Evolutionary conservation across 30 jellyfish, hydroid and myxozoan genomes (phyloP).

Genomic region (Clytia hemisphaerica): DNA sequence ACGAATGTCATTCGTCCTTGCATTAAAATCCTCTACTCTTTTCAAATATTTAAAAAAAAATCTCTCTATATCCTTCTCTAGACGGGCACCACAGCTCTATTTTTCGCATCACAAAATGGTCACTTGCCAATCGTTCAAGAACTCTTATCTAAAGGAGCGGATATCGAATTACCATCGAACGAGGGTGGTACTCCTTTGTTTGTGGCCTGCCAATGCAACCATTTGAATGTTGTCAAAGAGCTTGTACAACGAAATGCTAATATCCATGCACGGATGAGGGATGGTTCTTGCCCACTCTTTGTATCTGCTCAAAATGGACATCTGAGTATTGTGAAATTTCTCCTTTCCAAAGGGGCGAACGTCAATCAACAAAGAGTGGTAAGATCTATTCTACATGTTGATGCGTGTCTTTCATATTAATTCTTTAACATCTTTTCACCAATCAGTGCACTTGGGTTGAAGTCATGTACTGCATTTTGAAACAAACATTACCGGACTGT

Average conservation of each 20-base stretch:
- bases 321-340: constrained; percentile 62
- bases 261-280: constrained; percentile 87
- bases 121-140: constrained; percentile 70
- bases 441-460: too few relatives aligned
- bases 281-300: constrained; percentile 81
- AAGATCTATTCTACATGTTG: constrained; percentile 1
- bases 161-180: constrained; percentile 70
- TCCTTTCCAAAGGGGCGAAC: constrained; percentile 53
- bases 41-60: too few relatives aligned
- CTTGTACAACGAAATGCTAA: constrained; percentile 63
- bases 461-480: not conserved
- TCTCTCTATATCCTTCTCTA: too few relatives aligned
- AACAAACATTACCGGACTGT: not conserved
- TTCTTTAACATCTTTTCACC: not conserved
- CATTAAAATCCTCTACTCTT: too few relatives aligned
- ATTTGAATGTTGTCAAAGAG: constrained; percentile 69
- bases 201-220: constrained; percentile 94
- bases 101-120: constrained; percentile 97
- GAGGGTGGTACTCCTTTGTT: constrained; percentile 97
- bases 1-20: too few relatives aligned
- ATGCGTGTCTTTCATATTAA: not conserved
- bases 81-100: constrained; percentile 98
- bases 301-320: constrained; percentile 95
- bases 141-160: constrained; percentile 66
- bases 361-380: constrained; percentile 69